Percentiles rank a stretch among this genome's conserved stretches.
phyloP scores from a whole-genome alignment of 2,113 vertebrate genomes.

The Todiramphus chloris region DNA sequence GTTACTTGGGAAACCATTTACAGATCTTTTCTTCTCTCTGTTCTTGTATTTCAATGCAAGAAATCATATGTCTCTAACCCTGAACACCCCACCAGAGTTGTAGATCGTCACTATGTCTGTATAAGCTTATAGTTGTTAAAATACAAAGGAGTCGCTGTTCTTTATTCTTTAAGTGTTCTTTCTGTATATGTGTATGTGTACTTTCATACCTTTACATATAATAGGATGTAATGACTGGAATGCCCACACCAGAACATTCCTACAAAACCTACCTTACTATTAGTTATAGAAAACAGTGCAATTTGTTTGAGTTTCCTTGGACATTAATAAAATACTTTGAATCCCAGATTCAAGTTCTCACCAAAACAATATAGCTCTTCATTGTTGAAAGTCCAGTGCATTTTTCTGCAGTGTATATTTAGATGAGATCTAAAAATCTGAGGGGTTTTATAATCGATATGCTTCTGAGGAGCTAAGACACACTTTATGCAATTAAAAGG shows the following conservation, averaged over 20 bases:
- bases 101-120: neutral
- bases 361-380: neutral
- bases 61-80: neutral
- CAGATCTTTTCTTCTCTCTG: neutral
- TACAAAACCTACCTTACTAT: neutral
- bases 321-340: neutral
- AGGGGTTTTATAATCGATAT: neutral
- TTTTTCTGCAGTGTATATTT: neutral
- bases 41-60: constrained; percentile 1
- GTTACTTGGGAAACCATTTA: constrained; percentile 21
- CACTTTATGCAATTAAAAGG: neutral
- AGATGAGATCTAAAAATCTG: neutral
- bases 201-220: neutral
- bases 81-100: neutral
- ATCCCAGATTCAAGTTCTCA: neutral
- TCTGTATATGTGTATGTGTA: neutral
- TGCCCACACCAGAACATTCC: neutral
- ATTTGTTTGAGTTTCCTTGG: neutral
- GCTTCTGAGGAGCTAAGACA: neutral
- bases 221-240: neutral
- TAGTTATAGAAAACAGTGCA: neutral
- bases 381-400: neutral
- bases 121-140: neutral
- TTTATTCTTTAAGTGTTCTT: neutral
- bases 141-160: neutral